Evolutionary conservation across 2,888 invertebrate genomes (phyloP).

Genomic region (Andricus curvator): DNA sequence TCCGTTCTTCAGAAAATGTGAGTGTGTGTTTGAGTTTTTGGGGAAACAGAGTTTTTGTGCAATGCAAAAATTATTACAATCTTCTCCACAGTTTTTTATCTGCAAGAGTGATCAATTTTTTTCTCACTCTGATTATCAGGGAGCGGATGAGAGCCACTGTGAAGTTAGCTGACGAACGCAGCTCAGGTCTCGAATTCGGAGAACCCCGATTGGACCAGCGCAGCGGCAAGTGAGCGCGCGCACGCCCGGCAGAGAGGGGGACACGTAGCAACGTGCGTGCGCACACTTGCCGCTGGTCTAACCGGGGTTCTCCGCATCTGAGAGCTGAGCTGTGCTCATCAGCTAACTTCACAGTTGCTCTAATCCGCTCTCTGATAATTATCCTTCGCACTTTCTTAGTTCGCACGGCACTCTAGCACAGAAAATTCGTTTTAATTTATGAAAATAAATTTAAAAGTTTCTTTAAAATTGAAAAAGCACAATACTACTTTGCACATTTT

Average conservation of each 20-base stretch:
- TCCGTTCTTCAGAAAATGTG: conserved; percentile 35
- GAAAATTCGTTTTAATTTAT: not conserved
- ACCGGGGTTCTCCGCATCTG: too few species aligned
- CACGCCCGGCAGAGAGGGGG: too few species aligned
- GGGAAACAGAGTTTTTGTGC: conserved; percentile 38
- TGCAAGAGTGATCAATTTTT: conserved; percentile 13
- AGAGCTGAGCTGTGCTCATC: too few species aligned
- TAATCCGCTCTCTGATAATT: not conserved
- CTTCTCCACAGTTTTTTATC: conserved; percentile 19
- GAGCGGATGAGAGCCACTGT: too few species aligned
- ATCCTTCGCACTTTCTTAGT: conserved; percentile 31
- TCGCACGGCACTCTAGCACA: conserved; percentile 19
- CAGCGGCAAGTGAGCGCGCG: too few species aligned
- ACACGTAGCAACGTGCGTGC: too few species aligned
- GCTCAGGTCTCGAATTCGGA: too few species aligned
- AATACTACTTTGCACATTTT: not conserved
- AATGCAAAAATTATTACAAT: conserved; percentile 14
- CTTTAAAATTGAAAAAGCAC: not conserved
- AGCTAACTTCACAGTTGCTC: too few species aligned
- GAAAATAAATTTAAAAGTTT: not conserved
- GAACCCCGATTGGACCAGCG: too few species aligned
- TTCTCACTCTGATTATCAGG: not conserved
- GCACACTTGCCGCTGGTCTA: too few species aligned
- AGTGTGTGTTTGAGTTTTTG: conserved; percentile 39
- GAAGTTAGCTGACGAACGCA: too few species aligned